Base-by-base conservation (phyloP, 2,113 vertebrate species). In the Strix aluco region DNA sequence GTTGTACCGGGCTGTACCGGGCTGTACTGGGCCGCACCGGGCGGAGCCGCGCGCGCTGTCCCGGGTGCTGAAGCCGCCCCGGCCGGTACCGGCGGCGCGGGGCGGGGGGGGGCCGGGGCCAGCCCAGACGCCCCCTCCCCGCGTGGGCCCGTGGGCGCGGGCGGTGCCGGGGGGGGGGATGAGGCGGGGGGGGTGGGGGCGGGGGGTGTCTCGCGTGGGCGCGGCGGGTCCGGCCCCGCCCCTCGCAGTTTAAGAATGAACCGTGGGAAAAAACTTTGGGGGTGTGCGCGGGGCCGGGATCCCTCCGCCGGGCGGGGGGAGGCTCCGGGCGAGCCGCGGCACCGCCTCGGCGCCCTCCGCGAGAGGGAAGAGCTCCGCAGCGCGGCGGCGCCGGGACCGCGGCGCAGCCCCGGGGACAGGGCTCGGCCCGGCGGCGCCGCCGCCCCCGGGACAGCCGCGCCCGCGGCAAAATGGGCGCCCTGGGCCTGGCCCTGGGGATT, bases 281-380 rank as follows among this genome's bases (percentile, higher is more conserved):
- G 97, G 95, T 97, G 95, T 95, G 98, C 97, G 96, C 95, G 87
- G 96, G 75, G 54, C 51, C 95, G 91, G 97, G 98, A 99, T 99
- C 98, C 98, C 94, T 99, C 98, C 98, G 98, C 98, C 98, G 98
- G 98, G 96, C 92, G 97, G 98, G 97, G 97, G 89, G 93, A 81
- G 90, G 92, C 96, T 94, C 96, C 18, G 88, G 88, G 96, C 72
- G 81, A 92, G 74, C 83, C 89, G 96, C 96, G 70, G 94, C 91
- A 86, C 95, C 87, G 2, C 55, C 92, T 34, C 94, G 17, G 70
- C 44, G 96, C 94, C 97, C 97, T 97, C 97, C 97, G 97, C 97
- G 96, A 87, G 72, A 92, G 91, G 95, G 96, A 97, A 96, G 97
- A 97, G 98, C 97, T 96, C 97, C 97, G 98, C 98, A 97, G 97